Evolutionary conservation across 1,140 invertebrate genomes (phyloP), one percentile per base, ranked within the genome.

Genomic region (Euwallacea similis): DNA sequence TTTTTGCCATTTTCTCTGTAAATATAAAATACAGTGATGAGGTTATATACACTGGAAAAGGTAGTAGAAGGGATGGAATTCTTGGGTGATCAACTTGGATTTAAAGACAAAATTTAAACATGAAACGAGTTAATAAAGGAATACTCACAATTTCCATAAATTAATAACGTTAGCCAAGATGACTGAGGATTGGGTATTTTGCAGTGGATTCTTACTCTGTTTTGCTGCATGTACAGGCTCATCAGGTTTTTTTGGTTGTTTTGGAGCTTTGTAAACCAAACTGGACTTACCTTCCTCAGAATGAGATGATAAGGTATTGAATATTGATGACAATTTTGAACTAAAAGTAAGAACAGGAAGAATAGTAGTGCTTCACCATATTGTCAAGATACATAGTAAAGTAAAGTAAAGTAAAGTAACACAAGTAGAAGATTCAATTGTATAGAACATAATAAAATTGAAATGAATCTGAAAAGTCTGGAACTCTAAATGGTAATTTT

Each of bases 231-330:
- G 21, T 33, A 33, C 6, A 50, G 55, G 10, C 4, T 58, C 16
- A 16, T 15, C 13, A 10, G 69, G 54, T 63, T 63, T n/a, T n/a
- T n/a, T 72, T 10, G 66, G 71, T 46, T 68, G 71, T 69, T 69
- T 73, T n/a, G 66, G 71, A 11, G 71, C 71, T 56, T 58, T 73
- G 55, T 73, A 73, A n/a, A 43, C 62, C 64, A 73, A 50, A 58
- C 21, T 65, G 6, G 61, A 13, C 50, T 65, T 64, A 9, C 10
- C 44, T 0, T 72, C 44, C 6, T 67, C 58, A n/a, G 58, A 63
- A 13, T n/a, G 7, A 15, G 13, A 0, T 15, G 53, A 42, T 6
- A 41, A 10, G 21, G 21, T 33, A 33, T 65, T 66, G 42, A 73
- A 73, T 50, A 73, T 65, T 41, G 59, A 54, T 11, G 63, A 67